A percentile compares a stretch with the other conserved stretches of the same genome.
These are phyloP conservation scores for Caenorhabditis sp. DNA, from an alignment of 2,888 invertebrate species.

Conservation along the genomic window DNA sequence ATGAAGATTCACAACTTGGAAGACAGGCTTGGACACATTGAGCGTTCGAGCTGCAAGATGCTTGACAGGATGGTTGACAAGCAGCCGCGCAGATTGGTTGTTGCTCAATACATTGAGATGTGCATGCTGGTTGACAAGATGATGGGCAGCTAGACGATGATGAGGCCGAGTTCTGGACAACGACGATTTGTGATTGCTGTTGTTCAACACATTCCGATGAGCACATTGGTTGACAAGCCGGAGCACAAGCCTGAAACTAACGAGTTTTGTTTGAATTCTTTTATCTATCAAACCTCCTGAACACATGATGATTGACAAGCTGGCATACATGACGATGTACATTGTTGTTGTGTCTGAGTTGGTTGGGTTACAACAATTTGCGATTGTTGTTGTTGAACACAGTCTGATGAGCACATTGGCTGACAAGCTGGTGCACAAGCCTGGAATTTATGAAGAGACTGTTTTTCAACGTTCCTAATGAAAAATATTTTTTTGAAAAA, in stretches of 20 bases:
- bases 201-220: conserved; percentile 49
- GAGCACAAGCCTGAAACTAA: conserved; percentile 47
- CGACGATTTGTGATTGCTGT: conserved; percentile 49
- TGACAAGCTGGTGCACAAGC: conserved; percentile 46
- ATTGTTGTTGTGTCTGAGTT: conserved; percentile 44
- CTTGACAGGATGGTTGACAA: conserved; percentile 52
- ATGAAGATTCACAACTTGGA: conserved; percentile 53
- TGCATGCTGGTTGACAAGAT: conserved; percentile 49
- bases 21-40: conserved; percentile 47
- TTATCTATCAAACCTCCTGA: conserved; percentile 7
- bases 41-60: conserved; percentile 37
- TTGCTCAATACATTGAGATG: conserved; percentile 48
- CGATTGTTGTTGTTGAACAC: conserved; percentile 46
- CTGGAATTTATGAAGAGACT: neutral
- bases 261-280: neutral
- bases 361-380: conserved; percentile 49
- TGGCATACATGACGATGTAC: conserved; percentile 54
- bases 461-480: no score
- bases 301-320: conserved; percentile 50
- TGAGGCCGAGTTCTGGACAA: conserved; percentile 40
- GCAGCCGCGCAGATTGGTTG: conserved; percentile 50
- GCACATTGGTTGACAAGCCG: conserved; percentile 60
- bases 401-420: conserved; percentile 47
- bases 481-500: no score
- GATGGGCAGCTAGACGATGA: conserved; percentile 25